Base-by-base conservation (phyloP, 2,888 invertebrate genomes). In the Eulithis prunata region DNA sequence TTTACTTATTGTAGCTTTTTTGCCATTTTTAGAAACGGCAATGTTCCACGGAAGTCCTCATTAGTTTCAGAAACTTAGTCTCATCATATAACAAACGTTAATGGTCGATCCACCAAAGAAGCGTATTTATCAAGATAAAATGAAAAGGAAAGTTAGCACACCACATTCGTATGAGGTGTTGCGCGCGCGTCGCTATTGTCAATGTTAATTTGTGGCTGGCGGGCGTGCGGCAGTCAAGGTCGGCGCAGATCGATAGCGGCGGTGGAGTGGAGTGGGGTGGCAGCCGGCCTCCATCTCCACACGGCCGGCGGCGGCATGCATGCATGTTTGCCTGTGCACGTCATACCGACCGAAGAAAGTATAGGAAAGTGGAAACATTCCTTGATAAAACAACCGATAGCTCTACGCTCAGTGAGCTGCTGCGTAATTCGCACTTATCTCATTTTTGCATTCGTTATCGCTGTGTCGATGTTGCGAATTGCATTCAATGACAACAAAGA, bases 291-390 rank as follows among this genome's bases (percentile, higher is more conserved):
- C 78, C 76, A 74, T 79, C 77, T 76, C 71, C 75, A 76, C 79
- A 57, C 63, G 61, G 72, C 72, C 78, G 76, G 70, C 76, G 76
- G 70, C 76, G 74, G 77, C 83, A 81, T 86, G 85, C 87, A 87
- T 78, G 78, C 78, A 81, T 85, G 32, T 53, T 52, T 53, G 59
- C 59, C 43, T 53, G 43, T 59, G 83, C 84, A 84, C 79, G 79
- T 83, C 77, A 84, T 78, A 75, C 78, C 78, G 70, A 78, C 75
- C 74, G 80, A 88, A 81, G 89, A 91, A 91, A 91, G 91, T 89
- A 81, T 83, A 89, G 72, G 90, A 91, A 91, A 91, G 91, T 89
- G 83, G 84, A 82, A 80, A 85, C 83, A 91, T 91, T 91, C 89
- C 82, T 85, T 80, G 75, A 81, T 84, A 84, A 81, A 79, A 76